A percentile compares a stretch with the other conserved stretches of the same genome.
phyloP scores from a whole-genome alignment of 2,888 invertebrate genomes.

The Drosophila mayaguana region DNA sequence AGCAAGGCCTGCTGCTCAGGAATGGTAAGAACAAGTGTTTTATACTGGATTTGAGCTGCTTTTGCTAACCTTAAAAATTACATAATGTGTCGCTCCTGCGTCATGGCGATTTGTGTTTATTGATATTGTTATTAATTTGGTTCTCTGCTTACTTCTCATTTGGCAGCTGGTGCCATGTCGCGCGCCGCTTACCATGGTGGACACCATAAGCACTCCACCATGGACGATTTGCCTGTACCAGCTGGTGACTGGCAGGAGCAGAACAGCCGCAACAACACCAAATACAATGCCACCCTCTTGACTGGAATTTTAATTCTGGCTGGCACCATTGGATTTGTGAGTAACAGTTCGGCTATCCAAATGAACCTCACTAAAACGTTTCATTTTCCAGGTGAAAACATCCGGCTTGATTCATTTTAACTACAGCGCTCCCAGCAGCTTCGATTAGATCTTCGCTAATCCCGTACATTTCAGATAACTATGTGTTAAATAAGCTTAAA shows the following conservation, averaged over 20 bases:
- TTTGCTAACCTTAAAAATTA: conserved; percentile 81
- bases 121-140: not conserved
- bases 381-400: conserved; percentile 86
- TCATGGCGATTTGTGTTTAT: conserved; percentile 8
- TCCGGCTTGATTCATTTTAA: conserved; percentile 88
- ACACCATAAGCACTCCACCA: conserved; percentile 84
- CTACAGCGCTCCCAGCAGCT: conserved; percentile 87
- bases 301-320: conserved; percentile 86
- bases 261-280: conserved; percentile 88
- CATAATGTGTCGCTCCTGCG: conserved; percentile 72
- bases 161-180: conserved; percentile 80
- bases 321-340: conserved; percentile 83
- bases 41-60: conserved; percentile 1
- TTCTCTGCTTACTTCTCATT: not conserved
- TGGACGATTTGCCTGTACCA: conserved; percentile 92
- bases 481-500: conserved; percentile 73
- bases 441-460: conserved; percentile 85
- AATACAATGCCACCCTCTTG: conserved; percentile 89
- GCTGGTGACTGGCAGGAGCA: conserved; percentile 91
- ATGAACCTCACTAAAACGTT: not conserved
- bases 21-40: conserved; percentile 72
- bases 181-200: conserved; percentile 82
- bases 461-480: conserved; percentile 51
- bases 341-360: conserved; percentile 1
- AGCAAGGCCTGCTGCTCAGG: conserved; percentile 79